Evolutionary conservation across 2,888 invertebrate genomes (phyloP).

Genomic region (Pycnomerus fuliginosus): DNA sequence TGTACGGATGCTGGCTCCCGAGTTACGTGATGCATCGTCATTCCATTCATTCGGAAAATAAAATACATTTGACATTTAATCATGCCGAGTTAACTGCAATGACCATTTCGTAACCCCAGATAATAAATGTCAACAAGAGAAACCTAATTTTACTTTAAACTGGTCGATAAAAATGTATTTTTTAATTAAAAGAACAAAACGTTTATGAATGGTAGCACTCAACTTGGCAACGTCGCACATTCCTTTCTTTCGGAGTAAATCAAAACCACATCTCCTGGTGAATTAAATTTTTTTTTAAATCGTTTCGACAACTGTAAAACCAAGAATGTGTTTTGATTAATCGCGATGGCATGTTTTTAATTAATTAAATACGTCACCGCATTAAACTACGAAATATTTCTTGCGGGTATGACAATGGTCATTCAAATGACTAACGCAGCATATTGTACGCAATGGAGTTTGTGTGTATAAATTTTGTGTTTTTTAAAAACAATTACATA

Average conservation of each 20-base stretch:
- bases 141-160: no score
- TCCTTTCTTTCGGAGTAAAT: slow-evolving; percentile 31
- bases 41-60: no score
- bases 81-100: no score
- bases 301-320: slow-evolving; percentile 1
- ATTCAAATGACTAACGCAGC: slow-evolving; percentile 59
- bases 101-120: no score
- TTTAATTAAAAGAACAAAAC: no score
- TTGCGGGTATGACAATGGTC: slow-evolving; percentile 11
- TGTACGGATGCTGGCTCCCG: no score
- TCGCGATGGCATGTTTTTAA: not conserved
- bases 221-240: slow-evolving; percentile 45
- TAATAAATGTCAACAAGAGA: no score
- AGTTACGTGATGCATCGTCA: no score
- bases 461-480: slow-evolving; percentile 40
- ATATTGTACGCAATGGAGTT: slow-evolving; percentile 68
- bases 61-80: no score
- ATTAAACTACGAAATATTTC: slow-evolving; percentile 1
- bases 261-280: slow-evolving; percentile 7
- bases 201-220: slow-evolving; percentile 37
- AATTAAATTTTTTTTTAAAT: not conserved
- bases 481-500: slow-evolving; percentile 32
- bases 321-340: not conserved
- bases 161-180: no score
- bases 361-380: not conserved